phyloP scores from a whole-genome alignment of 2,797 vertebrate genomes.

The Diceros bicornis region DNA sequence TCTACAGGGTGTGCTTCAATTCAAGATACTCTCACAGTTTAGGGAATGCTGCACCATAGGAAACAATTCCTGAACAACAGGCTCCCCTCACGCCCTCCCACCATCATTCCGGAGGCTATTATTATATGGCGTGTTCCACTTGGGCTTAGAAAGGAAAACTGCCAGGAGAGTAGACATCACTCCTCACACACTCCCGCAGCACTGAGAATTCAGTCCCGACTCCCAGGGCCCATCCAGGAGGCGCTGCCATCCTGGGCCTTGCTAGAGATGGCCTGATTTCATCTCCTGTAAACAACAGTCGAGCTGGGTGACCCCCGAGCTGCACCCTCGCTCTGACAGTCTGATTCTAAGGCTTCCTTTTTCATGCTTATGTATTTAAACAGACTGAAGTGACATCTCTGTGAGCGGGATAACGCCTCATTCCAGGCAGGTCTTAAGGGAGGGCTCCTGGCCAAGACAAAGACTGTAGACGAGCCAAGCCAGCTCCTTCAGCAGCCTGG shows the following conservation, averaged over 20 bases:
- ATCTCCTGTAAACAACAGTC: too few species aligned
- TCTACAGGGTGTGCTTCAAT: rapidly evolving
- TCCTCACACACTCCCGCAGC: rapidly evolving
- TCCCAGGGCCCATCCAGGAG: not conserved
- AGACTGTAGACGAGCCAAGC: not conserved
- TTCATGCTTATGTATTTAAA: not conserved
- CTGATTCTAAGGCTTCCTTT: not conserved
- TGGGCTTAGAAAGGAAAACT: not conserved
- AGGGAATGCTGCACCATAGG: rapidly evolving
- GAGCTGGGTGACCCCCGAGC: not conserved
- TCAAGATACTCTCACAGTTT: not conserved
- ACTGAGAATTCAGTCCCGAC: not conserved
- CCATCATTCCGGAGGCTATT: not conserved
- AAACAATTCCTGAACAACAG: rapidly evolving
- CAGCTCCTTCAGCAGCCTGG: not conserved
- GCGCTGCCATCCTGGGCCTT: not conserved
- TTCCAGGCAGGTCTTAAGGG: conserved; percentile 34
- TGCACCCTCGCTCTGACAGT: not conserved
- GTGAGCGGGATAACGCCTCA: not conserved
- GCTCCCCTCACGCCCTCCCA: not conserved
- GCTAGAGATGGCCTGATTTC: not conserved
- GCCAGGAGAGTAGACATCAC: not conserved
- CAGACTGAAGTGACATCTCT: not conserved
- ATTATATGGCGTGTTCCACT: not conserved
- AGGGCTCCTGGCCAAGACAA: not conserved